Evolutionary conservation across 2,888 invertebrate species (phyloP), one percentile per base, ranked within the genome.

Genomic region (Cyclophora punctaria): DNA sequence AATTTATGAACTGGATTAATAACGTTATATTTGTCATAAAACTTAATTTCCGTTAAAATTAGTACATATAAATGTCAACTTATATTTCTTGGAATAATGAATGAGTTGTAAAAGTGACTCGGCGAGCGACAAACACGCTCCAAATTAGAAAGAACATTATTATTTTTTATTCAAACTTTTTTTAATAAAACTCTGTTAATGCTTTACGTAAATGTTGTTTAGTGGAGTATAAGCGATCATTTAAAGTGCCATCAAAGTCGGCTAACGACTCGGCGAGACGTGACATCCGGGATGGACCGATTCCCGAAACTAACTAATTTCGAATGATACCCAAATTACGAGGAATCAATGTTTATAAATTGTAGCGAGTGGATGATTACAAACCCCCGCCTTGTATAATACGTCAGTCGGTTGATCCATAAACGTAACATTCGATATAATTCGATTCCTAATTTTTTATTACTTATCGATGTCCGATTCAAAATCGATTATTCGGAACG

Each of bases 241-340:
- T 71, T 69, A 71, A 65, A 69, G 59, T 62, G 60, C 62, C 67
- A 69, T 68, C 56, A 69, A 62, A 57, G 53, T 56, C 49, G 49
- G 46, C 58, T 69, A 71, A 72, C 65, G 59, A 70, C 64, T 58
- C 60, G 53, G n/a, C 34, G 44, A 53, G 48, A 73, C 72, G 72
- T 73, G 72, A 73, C 71, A 67, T 73, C 72, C 71, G 68, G 64
- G 47, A 53, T 55, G 50, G 47, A 49, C 40, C 44, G 48, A 50
- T 57, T 50, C 56, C 58, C 54, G 58, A 61, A 60, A 50, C 53
- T 52, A 51, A 53, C 59, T 61, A 57, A 61, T 61, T 58, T 59
- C 51, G 53, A 55, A 56, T 60, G 57, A 53, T 48, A 51, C 59
- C 57, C 48, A 59, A 61, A 61, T 61, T 56, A 61, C 55, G 51